phyloP scores from a whole-genome alignment of 1,140 invertebrate genomes.

The Linepithema humile region DNA sequence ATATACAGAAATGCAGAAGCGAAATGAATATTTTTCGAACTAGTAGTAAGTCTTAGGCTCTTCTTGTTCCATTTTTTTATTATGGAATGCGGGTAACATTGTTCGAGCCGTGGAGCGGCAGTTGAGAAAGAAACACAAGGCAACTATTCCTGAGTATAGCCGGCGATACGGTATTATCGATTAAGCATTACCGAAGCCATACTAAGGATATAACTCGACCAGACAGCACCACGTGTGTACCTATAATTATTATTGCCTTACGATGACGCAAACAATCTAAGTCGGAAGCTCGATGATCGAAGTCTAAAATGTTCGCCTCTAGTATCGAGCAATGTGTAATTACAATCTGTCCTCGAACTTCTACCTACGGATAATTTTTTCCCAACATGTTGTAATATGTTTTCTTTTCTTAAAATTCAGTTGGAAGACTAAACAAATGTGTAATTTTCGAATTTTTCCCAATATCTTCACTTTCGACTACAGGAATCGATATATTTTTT shows the following conservation, averaged over 20 bases:
- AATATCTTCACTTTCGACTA: too few species aligned
- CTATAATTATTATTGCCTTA: constrained; percentile 49
- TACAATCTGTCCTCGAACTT: background rate
- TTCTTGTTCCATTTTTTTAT: background rate
- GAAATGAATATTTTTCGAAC: constrained; percentile 4
- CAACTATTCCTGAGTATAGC: background rate
- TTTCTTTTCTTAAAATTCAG: background rate
- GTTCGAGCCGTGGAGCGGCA: background rate
- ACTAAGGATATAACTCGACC: constrained; percentile 61
- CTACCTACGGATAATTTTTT: background rate
- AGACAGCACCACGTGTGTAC: constrained; percentile 17
- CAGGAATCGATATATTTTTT: background rate
- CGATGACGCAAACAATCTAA: constrained; percentile 43
- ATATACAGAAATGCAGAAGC: background rate
- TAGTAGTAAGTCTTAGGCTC: background rate
- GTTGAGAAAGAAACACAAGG: constrained; percentile 22
- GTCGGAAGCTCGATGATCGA: background rate
- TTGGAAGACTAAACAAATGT: background rate
- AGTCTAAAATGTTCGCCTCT: background rate
- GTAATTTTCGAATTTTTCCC: background rate
- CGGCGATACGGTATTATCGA: constrained; percentile 73
- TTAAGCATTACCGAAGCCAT: constrained; percentile 77
- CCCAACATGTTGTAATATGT: background rate
- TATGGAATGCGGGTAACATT: background rate
- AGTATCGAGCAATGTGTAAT: background rate